Evolutionary conservation across 2,888 invertebrate species (phyloP).

Genomic region (Melikaiella ostensackeni): DNA sequence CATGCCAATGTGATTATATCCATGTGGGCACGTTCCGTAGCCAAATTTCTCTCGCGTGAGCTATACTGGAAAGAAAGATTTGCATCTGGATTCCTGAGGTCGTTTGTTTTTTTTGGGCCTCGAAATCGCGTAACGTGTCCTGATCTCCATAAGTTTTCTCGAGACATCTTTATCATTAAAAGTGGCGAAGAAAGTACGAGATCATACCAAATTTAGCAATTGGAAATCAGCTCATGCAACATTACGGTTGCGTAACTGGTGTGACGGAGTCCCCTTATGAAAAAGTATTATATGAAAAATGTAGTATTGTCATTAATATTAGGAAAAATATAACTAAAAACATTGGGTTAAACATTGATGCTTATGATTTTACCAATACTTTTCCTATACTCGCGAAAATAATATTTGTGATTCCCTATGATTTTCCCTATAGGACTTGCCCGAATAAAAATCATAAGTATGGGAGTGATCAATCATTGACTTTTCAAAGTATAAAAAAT

Average conservation of each 20-base stretch:
- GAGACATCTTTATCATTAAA: constrained; percentile 31
- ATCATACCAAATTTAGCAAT: constrained; percentile 30
- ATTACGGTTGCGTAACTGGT: constrained; percentile 9
- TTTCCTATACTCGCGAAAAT: too few relatives aligned
- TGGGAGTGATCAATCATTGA: too few relatives aligned
- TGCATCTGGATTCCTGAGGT: constrained; percentile 27
- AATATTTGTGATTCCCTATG: too few relatives aligned
- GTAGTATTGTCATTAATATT: neutral
- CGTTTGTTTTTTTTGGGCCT: constrained; percentile 17
- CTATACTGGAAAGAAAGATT: constrained; percentile 29
- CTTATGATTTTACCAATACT: too few relatives aligned
- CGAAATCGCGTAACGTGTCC: constrained; percentile 24
- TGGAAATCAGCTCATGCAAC: constrained; percentile 29
- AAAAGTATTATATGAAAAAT: neutral
- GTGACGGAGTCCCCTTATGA: too few relatives aligned
- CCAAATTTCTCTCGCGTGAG: constrained; percentile 4
- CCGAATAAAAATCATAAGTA: too few relatives aligned
- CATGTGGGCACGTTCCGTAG: constrained; percentile 4
- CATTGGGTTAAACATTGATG: too few relatives aligned
- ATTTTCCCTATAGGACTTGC: too few relatives aligned
- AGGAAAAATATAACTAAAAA: too few relatives aligned
- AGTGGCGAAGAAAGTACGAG: constrained; percentile 7
- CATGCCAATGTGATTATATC: constrained; percentile 7
- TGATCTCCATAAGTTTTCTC: constrained; percentile 7
- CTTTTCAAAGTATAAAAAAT: too few relatives aligned